Evolutionary conservation across 2,113 vertebrate genomes (phyloP).

Genomic region (Euleptes europaea): DNA sequence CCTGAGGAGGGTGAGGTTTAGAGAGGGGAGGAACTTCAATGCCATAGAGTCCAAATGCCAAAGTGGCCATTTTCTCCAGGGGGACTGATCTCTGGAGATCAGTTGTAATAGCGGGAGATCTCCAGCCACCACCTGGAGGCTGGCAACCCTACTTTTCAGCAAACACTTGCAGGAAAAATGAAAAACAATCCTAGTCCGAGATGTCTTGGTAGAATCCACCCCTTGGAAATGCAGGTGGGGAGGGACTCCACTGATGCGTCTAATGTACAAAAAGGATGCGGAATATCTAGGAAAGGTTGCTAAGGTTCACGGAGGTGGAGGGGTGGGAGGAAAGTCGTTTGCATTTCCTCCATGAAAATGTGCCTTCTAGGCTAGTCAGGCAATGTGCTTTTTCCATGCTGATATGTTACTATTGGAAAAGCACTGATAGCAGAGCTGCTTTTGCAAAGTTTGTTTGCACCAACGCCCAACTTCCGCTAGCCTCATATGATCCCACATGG

Average conservation of each 20-base stretch:
- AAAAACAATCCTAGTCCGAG: background rate
- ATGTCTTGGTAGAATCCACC: too few relatives aligned
- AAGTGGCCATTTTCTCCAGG: too few relatives aligned
- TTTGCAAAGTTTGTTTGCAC: too few relatives aligned
- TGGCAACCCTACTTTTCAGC: too few relatives aligned
- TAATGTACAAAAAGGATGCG: background rate
- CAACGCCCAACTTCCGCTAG: background rate
- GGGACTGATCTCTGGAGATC: too few relatives aligned
- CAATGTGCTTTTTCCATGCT: background rate
- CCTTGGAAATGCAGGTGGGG: background rate
- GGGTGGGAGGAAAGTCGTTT: background rate
- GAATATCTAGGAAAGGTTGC: background rate
- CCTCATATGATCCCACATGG: background rate
- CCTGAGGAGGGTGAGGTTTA: too few relatives aligned
- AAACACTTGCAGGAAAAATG: too few relatives aligned
- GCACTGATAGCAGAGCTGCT: background rate
- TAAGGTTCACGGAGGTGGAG: background rate
- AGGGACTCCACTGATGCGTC: background rate
- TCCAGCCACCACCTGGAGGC: too few relatives aligned
- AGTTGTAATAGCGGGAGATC: too few relatives aligned
- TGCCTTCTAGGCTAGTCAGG: background rate
- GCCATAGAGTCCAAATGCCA: too few relatives aligned
- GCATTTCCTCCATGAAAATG: background rate
- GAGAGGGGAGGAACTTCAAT: too few relatives aligned
- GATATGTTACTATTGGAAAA: background rate